phyloP scores from a whole-genome alignment of 2,113 vertebrate species.

The Epinephelus moara region DNA sequence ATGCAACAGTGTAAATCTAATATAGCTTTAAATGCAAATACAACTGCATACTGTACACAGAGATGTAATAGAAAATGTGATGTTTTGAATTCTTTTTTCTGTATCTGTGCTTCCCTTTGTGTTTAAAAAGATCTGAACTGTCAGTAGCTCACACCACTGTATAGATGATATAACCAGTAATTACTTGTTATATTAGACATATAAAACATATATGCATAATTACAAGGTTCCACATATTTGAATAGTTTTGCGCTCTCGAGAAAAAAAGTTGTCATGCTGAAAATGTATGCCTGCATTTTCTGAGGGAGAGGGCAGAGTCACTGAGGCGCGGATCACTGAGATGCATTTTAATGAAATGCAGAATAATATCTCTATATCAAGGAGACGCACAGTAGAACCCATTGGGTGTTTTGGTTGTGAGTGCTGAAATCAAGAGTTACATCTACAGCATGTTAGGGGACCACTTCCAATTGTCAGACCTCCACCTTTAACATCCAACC shows the following conservation, averaged over 20 bases:
- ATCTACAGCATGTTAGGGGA: constrained; percentile 30
- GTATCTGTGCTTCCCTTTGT: background rate
- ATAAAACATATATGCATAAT: constrained; percentile 3
- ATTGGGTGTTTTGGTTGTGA: constrained; percentile 15
- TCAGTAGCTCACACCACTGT: background rate
- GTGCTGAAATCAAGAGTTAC: constrained; percentile 53
- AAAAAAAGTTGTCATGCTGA: constrained; percentile 20
- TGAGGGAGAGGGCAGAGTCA: constrained; percentile 25
- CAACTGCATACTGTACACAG: background rate
- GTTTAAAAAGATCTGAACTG: background rate
- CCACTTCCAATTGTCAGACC: constrained; percentile 52
- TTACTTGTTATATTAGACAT: background rate
- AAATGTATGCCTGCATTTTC: constrained; percentile 26
- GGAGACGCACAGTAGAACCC: constrained; percentile 7
- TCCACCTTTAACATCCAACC: constrained; percentile 60
- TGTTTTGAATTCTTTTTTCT: background rate
- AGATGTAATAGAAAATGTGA: background rate
- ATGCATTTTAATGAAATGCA: constrained; percentile 55
- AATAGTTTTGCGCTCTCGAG: constrained; percentile 6
- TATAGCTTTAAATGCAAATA: constrained; percentile 7
- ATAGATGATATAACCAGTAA: background rate
- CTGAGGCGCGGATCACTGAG: constrained; percentile 11
- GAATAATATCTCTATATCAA: constrained; percentile 37
- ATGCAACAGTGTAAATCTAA: constrained; percentile 12
- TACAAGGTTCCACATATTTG: constrained; percentile 13